A percentile compares a stretch with the other conserved stretches of the same genome.
Conservation (phyloP, 1,140 invertebrate genomes). For the Hyles vespertilio region DNA sequence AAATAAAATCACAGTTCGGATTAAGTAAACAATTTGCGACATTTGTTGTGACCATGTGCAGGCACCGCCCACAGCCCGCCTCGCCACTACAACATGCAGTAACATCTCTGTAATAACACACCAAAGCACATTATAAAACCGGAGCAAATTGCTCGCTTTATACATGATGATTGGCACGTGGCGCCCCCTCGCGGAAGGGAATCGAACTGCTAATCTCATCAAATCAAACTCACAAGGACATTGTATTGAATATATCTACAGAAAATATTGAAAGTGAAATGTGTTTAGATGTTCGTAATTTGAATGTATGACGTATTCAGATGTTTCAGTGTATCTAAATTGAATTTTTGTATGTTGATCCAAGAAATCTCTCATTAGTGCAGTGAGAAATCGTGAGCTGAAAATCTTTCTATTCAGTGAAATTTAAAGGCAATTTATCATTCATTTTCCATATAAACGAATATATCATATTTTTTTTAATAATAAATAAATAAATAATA, state of each 20-base stretch:
- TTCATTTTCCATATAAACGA: too few species aligned
- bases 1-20: neutral
- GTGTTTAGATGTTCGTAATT: too few species aligned
- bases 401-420: too few species aligned
- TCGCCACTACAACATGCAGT: slow-evolving; percentile 22
- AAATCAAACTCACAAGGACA: neutral
- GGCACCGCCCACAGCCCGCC: slow-evolving; percentile 35
- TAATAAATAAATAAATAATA: too few species aligned
- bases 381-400: too few species aligned
- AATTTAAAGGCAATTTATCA: too few species aligned
- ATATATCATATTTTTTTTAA: too few species aligned
- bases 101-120: slow-evolving; percentile 15
- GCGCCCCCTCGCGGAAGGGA: neutral
- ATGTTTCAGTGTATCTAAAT: too few species aligned
- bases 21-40: slow-evolving; percentile 31
- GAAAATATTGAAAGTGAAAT: too few species aligned
- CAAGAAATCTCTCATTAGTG: too few species aligned
- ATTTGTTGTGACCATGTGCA: slow-evolving; percentile 53
- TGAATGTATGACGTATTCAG: too few species aligned
- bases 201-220: slow-evolving; percentile 3
- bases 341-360: too few species aligned
- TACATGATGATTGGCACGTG: slow-evolving; percentile 13
- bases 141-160: slow-evolving; percentile 44
- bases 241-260: neutral
- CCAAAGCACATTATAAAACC: slow-evolving; percentile 12